Evolutionary conservation across 2,888 invertebrate species (phyloP).

Genomic region (Malacosoma neustria): DNA sequence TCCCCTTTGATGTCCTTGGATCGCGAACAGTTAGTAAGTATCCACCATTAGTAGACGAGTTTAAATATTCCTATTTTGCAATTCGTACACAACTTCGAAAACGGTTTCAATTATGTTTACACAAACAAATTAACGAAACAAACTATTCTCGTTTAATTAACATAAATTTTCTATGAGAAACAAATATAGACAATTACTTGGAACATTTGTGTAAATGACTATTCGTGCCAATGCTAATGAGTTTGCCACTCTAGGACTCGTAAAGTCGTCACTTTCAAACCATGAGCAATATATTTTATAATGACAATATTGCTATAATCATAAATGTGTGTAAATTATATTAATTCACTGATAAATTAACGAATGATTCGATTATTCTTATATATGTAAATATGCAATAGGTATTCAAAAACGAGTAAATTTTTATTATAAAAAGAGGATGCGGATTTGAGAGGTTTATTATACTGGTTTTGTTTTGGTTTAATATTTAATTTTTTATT

Average conservation of each 20-base stretch:
- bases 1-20: too few relatives aligned
- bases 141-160: neutral
- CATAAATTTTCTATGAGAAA: slow-evolving; percentile 2
- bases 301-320: slow-evolving; percentile 19
- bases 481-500: too few relatives aligned
- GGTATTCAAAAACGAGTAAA: neutral
- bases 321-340: too few relatives aligned
- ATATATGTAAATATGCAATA: neutral
- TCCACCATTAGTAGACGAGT: too few relatives aligned
- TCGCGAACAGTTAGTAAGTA: too few relatives aligned
- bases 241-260: slow-evolving; percentile 40
- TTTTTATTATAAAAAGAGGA: too few relatives aligned
- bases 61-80: too few relatives aligned
- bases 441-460: too few relatives aligned
- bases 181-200: slow-evolving; percentile 11
- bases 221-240: slow-evolving; percentile 58
- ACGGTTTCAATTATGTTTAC: neutral
- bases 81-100: too few relatives aligned
- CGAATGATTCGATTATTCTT: neutral
- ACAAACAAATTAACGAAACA: neutral
- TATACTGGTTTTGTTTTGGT: too few relatives aligned
- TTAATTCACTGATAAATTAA: too few relatives aligned
- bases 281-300: slow-evolving; percentile 18
- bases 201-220: slow-evolving; percentile 36
- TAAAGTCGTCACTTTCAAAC: slow-evolving; percentile 32